Evolutionary conservation across 2,797 vertebrate species (phyloP).

Genomic region (Oryzias sinensis): DNA sequence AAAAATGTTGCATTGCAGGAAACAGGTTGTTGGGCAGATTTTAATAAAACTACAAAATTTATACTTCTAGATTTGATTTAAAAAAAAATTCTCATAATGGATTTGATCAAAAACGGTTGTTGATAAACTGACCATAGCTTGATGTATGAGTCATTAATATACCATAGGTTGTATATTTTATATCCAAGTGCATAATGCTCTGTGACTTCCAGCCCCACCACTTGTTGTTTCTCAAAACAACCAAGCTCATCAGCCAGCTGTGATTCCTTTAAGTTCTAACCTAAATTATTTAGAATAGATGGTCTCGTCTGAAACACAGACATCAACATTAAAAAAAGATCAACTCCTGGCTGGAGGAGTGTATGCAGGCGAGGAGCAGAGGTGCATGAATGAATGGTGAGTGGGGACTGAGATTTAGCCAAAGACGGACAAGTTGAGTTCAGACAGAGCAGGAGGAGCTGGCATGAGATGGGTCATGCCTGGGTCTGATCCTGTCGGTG

Average conservation of each 20-base stretch:
- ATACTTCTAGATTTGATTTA: no score
- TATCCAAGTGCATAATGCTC: no score
- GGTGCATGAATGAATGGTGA: constrained; percentile 48
- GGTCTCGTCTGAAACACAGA: constrained; percentile 14
- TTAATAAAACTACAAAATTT: background rate
- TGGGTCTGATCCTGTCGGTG: constrained; percentile 68
- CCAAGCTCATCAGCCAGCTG: constrained; percentile 9
- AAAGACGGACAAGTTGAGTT: constrained; percentile 68
- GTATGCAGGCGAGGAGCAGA: constrained; percentile 32
- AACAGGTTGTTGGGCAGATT: background rate
- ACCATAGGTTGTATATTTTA: no score
- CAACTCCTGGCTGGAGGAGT: constrained; percentile 63
- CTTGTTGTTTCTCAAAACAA: constrained; percentile 12
- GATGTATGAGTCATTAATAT: no score
- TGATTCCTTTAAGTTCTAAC: constrained; percentile 26
- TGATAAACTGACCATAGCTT: no score
- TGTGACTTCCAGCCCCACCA: no score
- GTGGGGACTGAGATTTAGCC: constrained; percentile 38
- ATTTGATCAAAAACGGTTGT: no score
- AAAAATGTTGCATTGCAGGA: constrained; percentile 5
- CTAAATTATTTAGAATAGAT: constrained; percentile 20
- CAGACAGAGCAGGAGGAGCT: constrained; percentile 62
- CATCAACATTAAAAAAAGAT: constrained; percentile 47
- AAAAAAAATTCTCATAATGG: no score
- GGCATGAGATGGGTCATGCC: constrained; percentile 71